These are phyloP conservation scores for Drosophila tsacasi DNA, from an alignment of 1,140 invertebrate species.

Conservation along the genomic window DNA sequence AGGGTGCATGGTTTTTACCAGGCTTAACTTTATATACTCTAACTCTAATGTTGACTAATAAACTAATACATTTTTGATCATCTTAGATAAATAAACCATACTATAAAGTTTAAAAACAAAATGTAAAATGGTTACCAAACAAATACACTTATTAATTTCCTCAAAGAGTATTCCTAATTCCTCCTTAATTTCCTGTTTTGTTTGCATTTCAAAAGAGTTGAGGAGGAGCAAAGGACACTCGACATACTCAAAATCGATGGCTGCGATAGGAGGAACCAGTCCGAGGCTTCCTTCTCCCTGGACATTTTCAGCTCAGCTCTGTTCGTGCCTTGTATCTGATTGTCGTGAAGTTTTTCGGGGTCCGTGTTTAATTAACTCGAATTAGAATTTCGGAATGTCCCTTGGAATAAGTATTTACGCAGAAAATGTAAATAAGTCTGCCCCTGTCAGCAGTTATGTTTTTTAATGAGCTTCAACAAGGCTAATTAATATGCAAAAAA, in stretches of 20 bases:
- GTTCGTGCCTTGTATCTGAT: slow-evolving; percentile 77
- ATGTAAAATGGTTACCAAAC: not conserved
- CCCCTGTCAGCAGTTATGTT: slow-evolving; percentile 24
- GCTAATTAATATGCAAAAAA: slow-evolving; percentile 6
- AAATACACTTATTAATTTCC: not conserved
- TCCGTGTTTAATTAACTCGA: slow-evolving; percentile 73
- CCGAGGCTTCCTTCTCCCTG: slow-evolving; percentile 50
- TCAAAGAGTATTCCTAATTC: slow-evolving; percentile 21
- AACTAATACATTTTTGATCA: too few species aligned
- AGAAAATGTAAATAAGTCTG: slow-evolving; percentile 37
- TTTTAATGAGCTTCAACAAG: slow-evolving; percentile 38
- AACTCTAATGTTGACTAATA: too few species aligned
- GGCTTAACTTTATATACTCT: slow-evolving; percentile 9
- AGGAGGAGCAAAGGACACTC: slow-evolving; percentile 54
- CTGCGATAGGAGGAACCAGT: slow-evolving; percentile 68
- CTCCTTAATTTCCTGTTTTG: slow-evolving; percentile 9
- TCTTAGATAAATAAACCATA: not conserved
- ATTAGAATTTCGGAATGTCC: slow-evolving; percentile 71
- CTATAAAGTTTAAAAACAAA: too few species aligned
- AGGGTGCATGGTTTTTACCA: not conserved
- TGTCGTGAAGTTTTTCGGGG: slow-evolving; percentile 51
- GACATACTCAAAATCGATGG: slow-evolving; percentile 81
- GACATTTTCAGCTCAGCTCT: slow-evolving; percentile 28
- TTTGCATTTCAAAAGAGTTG: slow-evolving; percentile 12
- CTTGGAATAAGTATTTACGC: slow-evolving; percentile 18